A percentile compares a stretch with the other conserved stretches of the same genome.
phyloP scores from a whole-genome alignment of 53 echinoderm and acorn worm genomes.

The Holothuria scabra region DNA sequence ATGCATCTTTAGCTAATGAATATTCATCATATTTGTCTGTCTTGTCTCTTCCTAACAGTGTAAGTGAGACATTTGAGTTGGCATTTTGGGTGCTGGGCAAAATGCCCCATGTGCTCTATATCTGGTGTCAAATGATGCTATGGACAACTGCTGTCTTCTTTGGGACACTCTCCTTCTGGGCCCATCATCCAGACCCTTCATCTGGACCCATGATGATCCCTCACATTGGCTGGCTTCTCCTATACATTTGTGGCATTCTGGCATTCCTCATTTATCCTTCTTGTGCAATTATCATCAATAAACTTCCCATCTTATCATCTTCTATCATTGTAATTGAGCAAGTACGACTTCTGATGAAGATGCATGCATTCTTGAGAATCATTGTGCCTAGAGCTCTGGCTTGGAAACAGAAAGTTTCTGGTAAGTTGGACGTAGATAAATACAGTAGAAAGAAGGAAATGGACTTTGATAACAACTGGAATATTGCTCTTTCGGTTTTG shows the following conservation, averaged over 20 bases:
- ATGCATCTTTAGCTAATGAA: too few relatives aligned
- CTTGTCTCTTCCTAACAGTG: slow-evolving; percentile 54
- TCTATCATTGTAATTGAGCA: slow-evolving; percentile 81
- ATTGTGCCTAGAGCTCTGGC: slow-evolving; percentile 72
- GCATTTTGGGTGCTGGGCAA: slow-evolving; percentile 87
- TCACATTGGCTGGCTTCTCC: slow-evolving; percentile 68
- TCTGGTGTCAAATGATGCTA: slow-evolving; percentile 97
- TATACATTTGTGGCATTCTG: slow-evolving; percentile 66
- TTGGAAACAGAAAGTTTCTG: slow-evolving; percentile 69
- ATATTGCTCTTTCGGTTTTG: too few relatives aligned
- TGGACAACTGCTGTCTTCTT: slow-evolving; percentile 89
- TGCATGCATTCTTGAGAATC: slow-evolving; percentile 91
- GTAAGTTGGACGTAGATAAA: slow-evolving; percentile 31
- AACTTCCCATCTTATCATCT: slow-evolving; percentile 85
- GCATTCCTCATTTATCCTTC: slow-evolving; percentile 72
- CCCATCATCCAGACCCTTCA: slow-evolving; percentile 46
- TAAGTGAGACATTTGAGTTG: slow-evolving; percentile 71
- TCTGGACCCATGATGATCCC: slow-evolving; percentile 63
- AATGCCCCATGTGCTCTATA: slow-evolving; percentile 89
- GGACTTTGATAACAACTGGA: too few relatives aligned
- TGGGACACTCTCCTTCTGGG: slow-evolving; percentile 84
- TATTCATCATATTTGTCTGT: too few relatives aligned
- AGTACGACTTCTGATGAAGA: slow-evolving; percentile 89
- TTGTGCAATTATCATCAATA: slow-evolving; percentile 56
- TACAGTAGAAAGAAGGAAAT: too few relatives aligned